Conservation (phyloP, 2,113 vertebrate genomes). For the Petrocephalus microphthalmus region DNA sequence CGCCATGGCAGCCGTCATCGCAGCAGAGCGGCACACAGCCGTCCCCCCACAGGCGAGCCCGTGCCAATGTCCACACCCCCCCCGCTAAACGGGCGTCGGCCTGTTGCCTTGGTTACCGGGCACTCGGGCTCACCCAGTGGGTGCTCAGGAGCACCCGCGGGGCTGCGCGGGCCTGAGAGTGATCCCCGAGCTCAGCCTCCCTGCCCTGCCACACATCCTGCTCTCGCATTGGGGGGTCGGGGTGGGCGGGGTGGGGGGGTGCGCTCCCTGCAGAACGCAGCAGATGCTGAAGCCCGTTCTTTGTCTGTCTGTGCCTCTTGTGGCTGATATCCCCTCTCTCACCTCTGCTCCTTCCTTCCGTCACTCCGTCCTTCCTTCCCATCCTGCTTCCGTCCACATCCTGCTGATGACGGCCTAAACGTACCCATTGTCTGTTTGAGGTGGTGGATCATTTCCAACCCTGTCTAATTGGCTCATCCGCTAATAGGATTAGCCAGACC, state of each 20-base stretch:
- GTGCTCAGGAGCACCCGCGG: neutral
- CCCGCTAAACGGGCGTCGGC: neutral
- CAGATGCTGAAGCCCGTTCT: neutral
- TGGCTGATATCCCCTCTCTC: neutral
- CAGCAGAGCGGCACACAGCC: neutral
- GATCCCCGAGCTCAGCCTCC: neutral
- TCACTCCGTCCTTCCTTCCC: neutral
- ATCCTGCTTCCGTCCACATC: neutral
- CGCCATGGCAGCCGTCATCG: constrained; percentile 8
- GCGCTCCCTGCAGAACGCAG: neutral
- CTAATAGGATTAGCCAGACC: constrained; percentile 15
- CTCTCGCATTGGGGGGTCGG: neutral
- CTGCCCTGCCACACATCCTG: neutral
- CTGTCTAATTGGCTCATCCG: neutral
- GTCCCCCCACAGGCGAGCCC: neutral
- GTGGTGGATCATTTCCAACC: neutral
- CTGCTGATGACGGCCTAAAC: neutral
- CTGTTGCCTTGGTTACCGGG: neutral
- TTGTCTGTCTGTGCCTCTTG: neutral
- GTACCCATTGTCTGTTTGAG: neutral
- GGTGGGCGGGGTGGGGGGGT: neutral
- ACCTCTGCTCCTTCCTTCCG: neutral
- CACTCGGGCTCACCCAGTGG: neutral
- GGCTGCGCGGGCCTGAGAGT: neutral
- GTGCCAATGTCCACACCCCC: neutral